A percentile compares a stretch with the other conserved stretches of the same genome.
phyloP scores from a whole-genome alignment of 2,797 vertebrate species.

The Anguilla obscura region DNA sequence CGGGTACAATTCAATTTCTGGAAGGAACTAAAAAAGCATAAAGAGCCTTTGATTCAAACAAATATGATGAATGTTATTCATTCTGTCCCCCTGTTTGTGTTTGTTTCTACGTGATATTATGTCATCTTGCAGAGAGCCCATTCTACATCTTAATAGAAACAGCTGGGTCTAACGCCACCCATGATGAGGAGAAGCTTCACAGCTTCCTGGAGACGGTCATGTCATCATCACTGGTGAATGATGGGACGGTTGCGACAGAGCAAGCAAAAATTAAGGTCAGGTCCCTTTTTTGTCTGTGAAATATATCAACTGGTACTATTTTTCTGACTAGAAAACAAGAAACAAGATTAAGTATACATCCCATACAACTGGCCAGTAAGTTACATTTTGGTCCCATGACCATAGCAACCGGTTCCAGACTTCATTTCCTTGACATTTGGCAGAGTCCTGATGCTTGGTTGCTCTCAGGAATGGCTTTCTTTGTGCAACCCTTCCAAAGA shows the following conservation, averaged over 20 bases:
- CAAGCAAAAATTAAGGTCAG: slow-evolving; percentile 82
- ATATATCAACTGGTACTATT: not conserved
- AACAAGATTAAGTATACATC: not conserved
- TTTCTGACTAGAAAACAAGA: not conserved
- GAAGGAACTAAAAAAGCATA: not conserved
- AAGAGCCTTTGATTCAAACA: not conserved
- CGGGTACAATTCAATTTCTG: not conserved
- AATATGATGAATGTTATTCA: not conserved
- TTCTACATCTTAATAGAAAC: slow-evolving; percentile 95
- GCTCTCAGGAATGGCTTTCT: not conserved
- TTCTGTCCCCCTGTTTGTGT: not conserved
- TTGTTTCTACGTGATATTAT: not conserved
- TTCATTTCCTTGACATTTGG: not conserved
- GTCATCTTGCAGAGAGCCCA: slow-evolving; percentile 74
- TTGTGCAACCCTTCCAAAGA: not conserved
- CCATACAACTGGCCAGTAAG: not conserved
- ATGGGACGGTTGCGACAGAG: slow-evolving; percentile 87
- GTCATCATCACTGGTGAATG: slow-evolving; percentile 73
- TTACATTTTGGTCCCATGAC: not conserved
- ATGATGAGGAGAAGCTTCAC: slow-evolving; percentile 87
- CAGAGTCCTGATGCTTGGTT: not conserved
- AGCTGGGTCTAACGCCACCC: slow-evolving; percentile 77
- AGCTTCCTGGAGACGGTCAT: slow-evolving; percentile 80
- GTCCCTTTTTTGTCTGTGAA: not conserved
- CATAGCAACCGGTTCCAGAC: not conserved